phyloP scores from a whole-genome alignment of 2,797 vertebrate species.

The Darevskia mixta region DNA sequence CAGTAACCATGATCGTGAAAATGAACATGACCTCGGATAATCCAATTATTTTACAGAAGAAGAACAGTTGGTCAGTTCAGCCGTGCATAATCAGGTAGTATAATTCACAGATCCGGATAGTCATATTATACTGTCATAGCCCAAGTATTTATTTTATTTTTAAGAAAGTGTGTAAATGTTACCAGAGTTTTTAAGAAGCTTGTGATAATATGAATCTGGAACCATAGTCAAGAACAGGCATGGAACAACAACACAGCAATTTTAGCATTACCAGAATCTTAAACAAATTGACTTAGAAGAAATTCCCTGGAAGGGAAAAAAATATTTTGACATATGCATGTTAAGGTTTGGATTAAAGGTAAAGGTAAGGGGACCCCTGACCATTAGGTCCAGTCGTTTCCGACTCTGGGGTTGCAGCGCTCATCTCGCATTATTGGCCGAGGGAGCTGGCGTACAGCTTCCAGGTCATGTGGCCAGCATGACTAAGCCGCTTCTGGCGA shows the following conservation, averaged over 20 bases:
- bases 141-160: background rate
- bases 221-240: too few species aligned
- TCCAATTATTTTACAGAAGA: slow-evolving; percentile 22
- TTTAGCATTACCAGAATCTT: background rate
- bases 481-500: too few species aligned
- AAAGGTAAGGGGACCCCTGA: too few species aligned
- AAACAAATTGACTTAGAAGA: background rate
- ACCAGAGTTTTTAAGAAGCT: background rate
- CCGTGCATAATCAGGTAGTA: background rate
- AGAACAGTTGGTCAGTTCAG: slow-evolving; percentile 11
- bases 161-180: background rate
- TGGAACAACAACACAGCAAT: background rate
- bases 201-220: background rate
- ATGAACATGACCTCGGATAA: slow-evolving; percentile 26
- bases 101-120: background rate
- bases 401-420: too few species aligned
- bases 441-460: too few species aligned
- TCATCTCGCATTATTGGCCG: too few species aligned
- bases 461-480: too few species aligned
- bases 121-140: background rate
- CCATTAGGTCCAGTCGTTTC: too few species aligned
- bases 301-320: background rate
- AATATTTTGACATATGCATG: background rate
- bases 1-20: slow-evolving; percentile 18
- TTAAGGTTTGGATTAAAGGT: background rate